phyloP scores from a whole-genome alignment of 2,797 vertebrate species.

The Microctenopoma steveboyesi region DNA sequence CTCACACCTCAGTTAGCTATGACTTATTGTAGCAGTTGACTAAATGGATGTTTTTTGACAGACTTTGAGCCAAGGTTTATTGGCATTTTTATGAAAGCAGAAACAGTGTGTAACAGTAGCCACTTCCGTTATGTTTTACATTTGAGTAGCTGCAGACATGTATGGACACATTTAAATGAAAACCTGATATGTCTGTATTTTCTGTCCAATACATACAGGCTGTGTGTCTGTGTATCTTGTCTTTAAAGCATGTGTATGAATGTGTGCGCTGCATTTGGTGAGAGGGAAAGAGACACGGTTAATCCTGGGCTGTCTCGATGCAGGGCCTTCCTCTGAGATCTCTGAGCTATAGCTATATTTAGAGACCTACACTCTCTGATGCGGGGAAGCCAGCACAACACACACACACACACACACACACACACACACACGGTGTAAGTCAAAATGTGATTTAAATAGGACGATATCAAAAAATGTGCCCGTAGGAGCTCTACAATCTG shows the following conservation, averaged over 20 bases:
- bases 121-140: background rate
- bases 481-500: background rate
- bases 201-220: background rate
- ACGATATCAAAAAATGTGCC: background rate
- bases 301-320: slow-evolving; percentile 43
- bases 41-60: background rate
- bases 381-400: slow-evolving; percentile 16
- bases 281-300: slow-evolving; percentile 39
- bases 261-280: background rate
- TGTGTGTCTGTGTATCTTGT: background rate
- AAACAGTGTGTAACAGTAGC: background rate
- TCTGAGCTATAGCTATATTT: slow-evolving; percentile 69
- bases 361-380: slow-evolving; percentile 42
- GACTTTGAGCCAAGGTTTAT: background rate
- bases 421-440: background rate
- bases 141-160: background rate
- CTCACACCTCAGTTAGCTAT: background rate
- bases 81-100: background rate
- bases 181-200: background rate
- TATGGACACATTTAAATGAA: background rate
- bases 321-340: slow-evolving; percentile 55
- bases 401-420: background rate
- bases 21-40: no score
- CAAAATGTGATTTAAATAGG: background rate
- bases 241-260: slow-evolving; percentile 1